Evolutionary conservation across 2,888 invertebrate species (phyloP), one percentile per base, ranked within the genome.

Genomic region (Lasioglossum morio): DNA sequence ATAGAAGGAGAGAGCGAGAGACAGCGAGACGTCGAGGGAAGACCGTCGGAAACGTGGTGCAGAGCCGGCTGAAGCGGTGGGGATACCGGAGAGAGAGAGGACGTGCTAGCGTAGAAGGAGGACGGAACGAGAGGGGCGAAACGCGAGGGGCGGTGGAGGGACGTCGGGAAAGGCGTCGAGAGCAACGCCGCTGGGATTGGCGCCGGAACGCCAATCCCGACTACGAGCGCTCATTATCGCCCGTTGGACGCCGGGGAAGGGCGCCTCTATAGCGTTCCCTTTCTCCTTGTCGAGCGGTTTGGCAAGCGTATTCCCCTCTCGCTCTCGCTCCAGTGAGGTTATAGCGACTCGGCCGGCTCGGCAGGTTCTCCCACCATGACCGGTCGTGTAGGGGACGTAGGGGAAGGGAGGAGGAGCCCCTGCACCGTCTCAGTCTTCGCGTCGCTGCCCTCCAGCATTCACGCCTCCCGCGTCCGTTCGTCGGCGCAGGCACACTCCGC

Each of bases 121-220:
- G 66, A 66, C n/a, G 40, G 34, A 37, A 3, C 4, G 69, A 69
- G 40, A 12, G 86, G 57, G 73, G 63, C 43, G 79, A 77, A 23
- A 16, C 43, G 27, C 0, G 4, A 69, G 12, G 40, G 19, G 43
- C 5, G 23, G n/a, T 74, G 85, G 70, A 34, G 63, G 79, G 81
- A 82, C 89, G 95, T 95, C 95, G 96, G 95, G 95, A 96, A 96
- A 96, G 95, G 95, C 94, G 94, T 95, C 95, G 95, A 92, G 94
- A 93, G 90, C 94, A 94, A 94, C 95, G 95, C 95, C 95, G 93
- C 94, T 92, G 92, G 94, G 95, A 94, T 95, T 95, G 95, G 95
- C 95, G 95, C 93, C 93, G 92, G 93, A 92, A 92, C 95, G 95
- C 95, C 95, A 95, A 95, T 95, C 95, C 93, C 94, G 91, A 92